These are phyloP conservation scores for Poecile montanus DNA, from an alignment of 2,797 vertebrate species.

Conservation along the genomic window DNA sequence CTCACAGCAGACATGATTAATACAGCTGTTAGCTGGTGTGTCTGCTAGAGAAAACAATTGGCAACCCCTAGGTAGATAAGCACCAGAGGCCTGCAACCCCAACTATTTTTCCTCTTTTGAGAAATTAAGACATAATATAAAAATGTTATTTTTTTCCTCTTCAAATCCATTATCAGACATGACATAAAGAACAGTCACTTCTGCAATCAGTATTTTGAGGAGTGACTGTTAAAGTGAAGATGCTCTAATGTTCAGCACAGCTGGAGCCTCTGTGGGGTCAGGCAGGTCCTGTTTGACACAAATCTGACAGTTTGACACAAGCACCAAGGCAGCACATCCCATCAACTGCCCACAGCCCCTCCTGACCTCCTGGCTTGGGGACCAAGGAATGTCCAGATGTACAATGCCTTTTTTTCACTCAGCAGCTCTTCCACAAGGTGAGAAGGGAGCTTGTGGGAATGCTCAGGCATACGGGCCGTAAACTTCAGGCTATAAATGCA, in stretches of 20 bases:
- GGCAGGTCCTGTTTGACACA: background rate
- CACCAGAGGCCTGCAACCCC: background rate
- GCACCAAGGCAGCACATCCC: background rate
- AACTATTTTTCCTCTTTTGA: background rate
- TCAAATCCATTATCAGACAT: background rate
- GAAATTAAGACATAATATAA: background rate
- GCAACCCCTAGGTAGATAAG: background rate
- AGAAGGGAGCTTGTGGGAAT: background rate
- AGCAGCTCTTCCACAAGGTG: background rate
- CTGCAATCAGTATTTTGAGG: background rate
- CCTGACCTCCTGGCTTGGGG: background rate
- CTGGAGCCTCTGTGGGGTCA: background rate
- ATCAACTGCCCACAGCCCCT: background rate
- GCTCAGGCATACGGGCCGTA: background rate
- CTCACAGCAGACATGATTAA: background rate
- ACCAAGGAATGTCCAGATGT: accelerated
- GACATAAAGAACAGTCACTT: background rate
- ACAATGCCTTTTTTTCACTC: background rate
- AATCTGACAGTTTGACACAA: background rate
- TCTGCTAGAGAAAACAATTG: background rate
- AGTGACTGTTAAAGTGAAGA: background rate
- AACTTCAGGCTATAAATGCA: background rate
- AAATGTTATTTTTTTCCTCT: background rate
- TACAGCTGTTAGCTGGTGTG: background rate
- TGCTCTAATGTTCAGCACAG: background rate